Evolutionary conservation across 2,797 vertebrate species (phyloP).

Genomic region (Menidia menidia): DNA sequence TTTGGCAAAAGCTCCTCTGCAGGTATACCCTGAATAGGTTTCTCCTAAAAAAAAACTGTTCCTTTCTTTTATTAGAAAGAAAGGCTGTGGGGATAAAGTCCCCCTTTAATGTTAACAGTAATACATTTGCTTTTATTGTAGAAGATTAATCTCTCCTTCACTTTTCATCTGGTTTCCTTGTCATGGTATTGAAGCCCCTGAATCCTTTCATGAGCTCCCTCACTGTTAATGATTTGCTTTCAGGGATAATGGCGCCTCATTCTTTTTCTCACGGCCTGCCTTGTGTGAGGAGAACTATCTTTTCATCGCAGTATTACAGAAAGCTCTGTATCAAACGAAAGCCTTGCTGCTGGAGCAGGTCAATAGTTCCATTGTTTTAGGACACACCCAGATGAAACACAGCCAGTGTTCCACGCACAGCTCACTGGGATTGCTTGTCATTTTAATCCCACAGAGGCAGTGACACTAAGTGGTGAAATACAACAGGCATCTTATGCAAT

Average conservation of each 20-base stretch:
- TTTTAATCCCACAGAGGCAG: constrained; percentile 48
- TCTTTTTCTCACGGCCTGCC: constrained; percentile 55
- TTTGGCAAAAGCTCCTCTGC: constrained; percentile 64
- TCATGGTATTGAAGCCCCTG: constrained; percentile 45
- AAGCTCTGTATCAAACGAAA: constrained; percentile 57
- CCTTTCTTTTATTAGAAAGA: constrained; percentile 69
- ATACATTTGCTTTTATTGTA: constrained; percentile 70
- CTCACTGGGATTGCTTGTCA: constrained; percentile 51
- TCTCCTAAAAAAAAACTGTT: constrained; percentile 53
- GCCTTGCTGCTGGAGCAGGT: constrained; percentile 47
- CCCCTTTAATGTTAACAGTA: constrained; percentile 53
- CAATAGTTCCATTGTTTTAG: constrained; percentile 66
- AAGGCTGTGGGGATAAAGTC: constrained; percentile 29
- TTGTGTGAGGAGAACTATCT: constrained; percentile 57
- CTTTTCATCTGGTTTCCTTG: constrained; percentile 66
- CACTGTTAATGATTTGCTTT: constrained; percentile 77
- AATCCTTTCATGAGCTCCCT: constrained; percentile 64
- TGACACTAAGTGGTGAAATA: constrained; percentile 50
- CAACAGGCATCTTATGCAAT: constrained; percentile 50
- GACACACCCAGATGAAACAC: constrained; percentile 50
- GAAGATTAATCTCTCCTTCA: constrained; percentile 68
- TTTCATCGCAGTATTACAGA: constrained; percentile 56
- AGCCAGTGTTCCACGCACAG: constrained; percentile 36
- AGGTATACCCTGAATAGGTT: constrained; percentile 47
- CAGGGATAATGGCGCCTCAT: constrained; percentile 71